Base-by-base conservation (phyloP, 2,888 invertebrate species). In the Caenorhabditis zanzibari region DNA sequence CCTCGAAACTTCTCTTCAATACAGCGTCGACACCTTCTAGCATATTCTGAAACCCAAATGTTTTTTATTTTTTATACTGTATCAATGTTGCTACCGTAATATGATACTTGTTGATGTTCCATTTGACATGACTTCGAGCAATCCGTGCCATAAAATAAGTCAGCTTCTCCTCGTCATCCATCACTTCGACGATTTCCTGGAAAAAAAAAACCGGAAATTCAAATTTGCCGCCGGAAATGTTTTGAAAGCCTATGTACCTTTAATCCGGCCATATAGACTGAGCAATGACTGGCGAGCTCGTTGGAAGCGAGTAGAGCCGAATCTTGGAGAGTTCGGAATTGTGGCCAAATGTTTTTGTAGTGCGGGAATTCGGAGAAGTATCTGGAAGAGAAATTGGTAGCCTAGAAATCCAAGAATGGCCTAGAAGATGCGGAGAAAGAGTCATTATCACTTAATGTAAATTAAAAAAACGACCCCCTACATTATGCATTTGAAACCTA, bases 311-410 rank as follows among this genome's bases (percentile, higher is more conserved):
- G 81, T 10, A 90, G 75, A 2, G 90, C 85, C 14, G 85, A 85
- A 79, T 90, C 90, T 24, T 88, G 88, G 12, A 89, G 84, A 22
- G 69, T 84, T 22, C 88, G 88, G 68, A 90, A 90, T 69, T 89
- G 88, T 0, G 89, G 88, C 90, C 90, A 90, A 24, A 90, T 88
- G 77, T 88, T 85, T 69, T 90, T 90, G 83, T 90, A 90, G 38
- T 88, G 85, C 1, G 90, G 90, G 69, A 82, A 85, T 66, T 90
- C 89, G 59, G 88, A 85, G 66, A 90, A 90, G 68, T 89, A 85
- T 56, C 88, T 90, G 71, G 49, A 85, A 72, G 72, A 52, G 83
- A 71, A 47, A 24, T 64, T 61, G 24, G 19, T 19, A 19, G n/a
- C n/a, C 19, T 38, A 38, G 12, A 38, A 38, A 38, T 10, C 38